Conservation (phyloP, 1,140 invertebrate species). For the Yoshiicerus persimilis region DNA sequence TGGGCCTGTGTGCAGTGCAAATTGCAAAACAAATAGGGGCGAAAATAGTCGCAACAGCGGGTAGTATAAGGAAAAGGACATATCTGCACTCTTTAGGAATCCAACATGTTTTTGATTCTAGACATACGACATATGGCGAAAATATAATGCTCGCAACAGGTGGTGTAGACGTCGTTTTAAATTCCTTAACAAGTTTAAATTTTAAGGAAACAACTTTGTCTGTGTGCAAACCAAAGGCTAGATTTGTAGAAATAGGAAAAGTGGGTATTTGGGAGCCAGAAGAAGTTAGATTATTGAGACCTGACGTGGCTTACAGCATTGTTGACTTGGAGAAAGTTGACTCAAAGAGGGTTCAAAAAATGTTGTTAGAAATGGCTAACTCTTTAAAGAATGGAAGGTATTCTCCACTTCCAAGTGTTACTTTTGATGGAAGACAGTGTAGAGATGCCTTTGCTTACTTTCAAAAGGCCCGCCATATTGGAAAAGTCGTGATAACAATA, state of each 20-base stretch:
- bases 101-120: slow-evolving; percentile 26
- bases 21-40: slow-evolving; percentile 57
- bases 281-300: background rate
- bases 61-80: slow-evolving; percentile 2
- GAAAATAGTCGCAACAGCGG: slow-evolving; percentile 28
- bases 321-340: background rate
- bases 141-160: background rate
- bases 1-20: slow-evolving; percentile 63
- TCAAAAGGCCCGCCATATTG: background rate
- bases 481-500: background rate
- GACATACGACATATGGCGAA: slow-evolving; percentile 29
- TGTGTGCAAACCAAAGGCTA: background rate
- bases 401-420: background rate
- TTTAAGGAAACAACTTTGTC: slow-evolving; percentile 30
- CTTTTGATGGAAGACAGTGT: background rate
- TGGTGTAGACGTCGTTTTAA: slow-evolving; percentile 33
- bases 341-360: background rate
- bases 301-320: slow-evolving; percentile 8
- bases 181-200: slow-evolving; percentile 27
- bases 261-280: background rate
- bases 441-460: background rate
- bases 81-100: slow-evolving; percentile 26
- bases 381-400: background rate
- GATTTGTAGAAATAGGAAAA: slow-evolving; percentile 39
- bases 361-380: background rate